phyloP scores from a whole-genome alignment of 2,797 vertebrate species.

The Mus spretus region DNA sequence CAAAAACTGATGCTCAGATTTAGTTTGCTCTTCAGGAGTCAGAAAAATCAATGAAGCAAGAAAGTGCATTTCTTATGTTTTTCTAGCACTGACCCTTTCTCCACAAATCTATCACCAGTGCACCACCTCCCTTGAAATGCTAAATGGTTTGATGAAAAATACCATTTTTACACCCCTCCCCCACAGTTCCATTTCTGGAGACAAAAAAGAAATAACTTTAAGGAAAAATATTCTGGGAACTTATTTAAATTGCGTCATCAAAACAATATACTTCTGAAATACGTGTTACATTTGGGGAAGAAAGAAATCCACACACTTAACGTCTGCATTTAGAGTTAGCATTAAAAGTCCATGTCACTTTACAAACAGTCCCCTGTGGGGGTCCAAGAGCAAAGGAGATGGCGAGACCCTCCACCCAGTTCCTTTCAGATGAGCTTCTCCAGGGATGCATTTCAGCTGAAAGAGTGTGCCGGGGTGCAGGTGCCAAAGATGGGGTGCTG shows the following conservation, averaged over 20 bases:
- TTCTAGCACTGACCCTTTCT: not conserved
- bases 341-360: not conserved
- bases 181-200: not conserved
- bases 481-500: not conserved
- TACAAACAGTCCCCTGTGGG: not conserved
- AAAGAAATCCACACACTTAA: not conserved
- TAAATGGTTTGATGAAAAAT: not conserved
- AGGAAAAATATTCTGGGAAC: not conserved
- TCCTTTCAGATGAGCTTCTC: not conserved
- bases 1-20: slow-evolving; percentile 1
- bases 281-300: not conserved
- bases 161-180: not conserved
- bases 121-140: slow-evolving; percentile 17
- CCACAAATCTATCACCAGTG: not conserved
- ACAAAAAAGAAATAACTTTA: not conserved
- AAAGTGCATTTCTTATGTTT: slow-evolving; percentile 13
- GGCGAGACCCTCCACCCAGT: not conserved
- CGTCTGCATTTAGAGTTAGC: not conserved
- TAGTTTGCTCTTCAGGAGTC: not conserved
- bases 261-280: not conserved
- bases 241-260: not conserved
- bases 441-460: not conserved
- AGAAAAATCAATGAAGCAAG: slow-evolving; percentile 10
- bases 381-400: not conserved
- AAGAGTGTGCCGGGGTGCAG: not conserved